phyloP scores from a whole-genome alignment of 2,888 invertebrate genomes.

The Dimorphilus gyrociliatus region DNA sequence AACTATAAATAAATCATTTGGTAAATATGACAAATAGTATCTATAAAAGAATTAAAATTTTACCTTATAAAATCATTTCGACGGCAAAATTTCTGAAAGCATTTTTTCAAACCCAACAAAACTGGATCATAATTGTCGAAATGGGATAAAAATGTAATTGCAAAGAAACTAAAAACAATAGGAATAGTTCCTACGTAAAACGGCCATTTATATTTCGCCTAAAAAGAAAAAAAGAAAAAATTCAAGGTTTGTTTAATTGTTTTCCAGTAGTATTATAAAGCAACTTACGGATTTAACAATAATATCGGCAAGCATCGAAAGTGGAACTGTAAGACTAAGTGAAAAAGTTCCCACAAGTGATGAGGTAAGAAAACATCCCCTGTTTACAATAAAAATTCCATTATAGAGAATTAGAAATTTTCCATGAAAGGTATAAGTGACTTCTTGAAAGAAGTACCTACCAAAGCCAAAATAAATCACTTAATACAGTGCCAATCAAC shows the following conservation, averaged over 20 bases:
- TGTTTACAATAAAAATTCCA: conserved; percentile 42
- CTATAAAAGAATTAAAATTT: too few relatives aligned
- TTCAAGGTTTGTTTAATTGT: too few relatives aligned
- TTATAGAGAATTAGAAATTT: too few relatives aligned
- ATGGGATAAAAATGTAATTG: conserved; percentile 52
- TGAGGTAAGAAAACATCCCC: conserved; percentile 86
- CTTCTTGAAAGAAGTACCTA: conserved; percentile 40
- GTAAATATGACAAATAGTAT: too few relatives aligned
- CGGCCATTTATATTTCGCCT: conserved; percentile 42
- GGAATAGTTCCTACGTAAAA: conserved; percentile 64
- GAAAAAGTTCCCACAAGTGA: conserved; percentile 70
- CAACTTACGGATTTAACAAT: conserved; percentile 49
- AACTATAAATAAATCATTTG: too few relatives aligned
- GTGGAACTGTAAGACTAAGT: conserved; percentile 67
- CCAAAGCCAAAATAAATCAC: conserved; percentile 84
- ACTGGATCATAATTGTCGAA: conserved; percentile 67
- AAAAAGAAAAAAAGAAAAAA: conserved; percentile 23
- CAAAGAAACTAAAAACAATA: conserved; percentile 56
- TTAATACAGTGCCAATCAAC: conserved; percentile 70
- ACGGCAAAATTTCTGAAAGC: conserved; percentile 24
- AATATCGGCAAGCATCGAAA: conserved; percentile 70
- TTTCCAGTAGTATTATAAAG: too few relatives aligned
- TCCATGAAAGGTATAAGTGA: too few relatives aligned
- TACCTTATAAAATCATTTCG: too few relatives aligned
- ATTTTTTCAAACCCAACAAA: conserved; percentile 26